Evolutionary conservation across 2,113 vertebrate species (phyloP).

Genomic region (Xyrauchen texanus): DNA sequence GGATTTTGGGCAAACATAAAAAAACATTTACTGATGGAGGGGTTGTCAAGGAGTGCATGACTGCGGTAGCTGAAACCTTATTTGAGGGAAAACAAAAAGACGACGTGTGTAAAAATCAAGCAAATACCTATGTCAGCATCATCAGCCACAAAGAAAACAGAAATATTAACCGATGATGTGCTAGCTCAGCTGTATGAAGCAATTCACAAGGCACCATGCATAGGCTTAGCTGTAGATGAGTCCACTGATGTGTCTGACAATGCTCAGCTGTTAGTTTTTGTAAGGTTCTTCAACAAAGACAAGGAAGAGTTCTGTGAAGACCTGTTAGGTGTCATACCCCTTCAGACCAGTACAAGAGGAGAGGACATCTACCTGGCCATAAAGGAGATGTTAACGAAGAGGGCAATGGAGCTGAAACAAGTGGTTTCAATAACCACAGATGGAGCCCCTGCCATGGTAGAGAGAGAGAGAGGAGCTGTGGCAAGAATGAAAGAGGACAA

Average conservation of each 20-base stretch:
- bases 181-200: slow-evolving; percentile 47
- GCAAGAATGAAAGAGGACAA: slow-evolving; percentile 46
- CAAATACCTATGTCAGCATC: too few species aligned
- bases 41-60: too few species aligned
- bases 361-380: slow-evolving; percentile 43
- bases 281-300: slow-evolving; percentile 46
- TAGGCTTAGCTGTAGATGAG: slow-evolving; percentile 49
- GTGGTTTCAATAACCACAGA: too few species aligned
- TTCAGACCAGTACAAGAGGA: slow-evolving; percentile 46
- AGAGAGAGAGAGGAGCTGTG: slow-evolving; percentile 48
- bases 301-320: too few species aligned
- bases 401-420: too few species aligned
- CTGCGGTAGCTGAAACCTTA: too few species aligned
- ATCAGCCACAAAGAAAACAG: slow-evolving; percentile 36
- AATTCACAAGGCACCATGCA: slow-evolving; percentile 30
- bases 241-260: slow-evolving; percentile 33
- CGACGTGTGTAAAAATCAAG: too few species aligned
- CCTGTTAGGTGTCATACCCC: too few species aligned
- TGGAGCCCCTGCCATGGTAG: slow-evolving; percentile 44
- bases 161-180: slow-evolving; percentile 34
- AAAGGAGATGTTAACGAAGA: slow-evolving; percentile 35
- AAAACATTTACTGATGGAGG: too few species aligned
- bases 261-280: slow-evolving; percentile 44
- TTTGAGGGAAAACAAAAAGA: too few species aligned
- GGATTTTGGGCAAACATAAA: too few species aligned